These are phyloP conservation scores for Encarsia formosa DNA, from an alignment of 2,888 invertebrate species.

Conservation along the genomic window DNA sequence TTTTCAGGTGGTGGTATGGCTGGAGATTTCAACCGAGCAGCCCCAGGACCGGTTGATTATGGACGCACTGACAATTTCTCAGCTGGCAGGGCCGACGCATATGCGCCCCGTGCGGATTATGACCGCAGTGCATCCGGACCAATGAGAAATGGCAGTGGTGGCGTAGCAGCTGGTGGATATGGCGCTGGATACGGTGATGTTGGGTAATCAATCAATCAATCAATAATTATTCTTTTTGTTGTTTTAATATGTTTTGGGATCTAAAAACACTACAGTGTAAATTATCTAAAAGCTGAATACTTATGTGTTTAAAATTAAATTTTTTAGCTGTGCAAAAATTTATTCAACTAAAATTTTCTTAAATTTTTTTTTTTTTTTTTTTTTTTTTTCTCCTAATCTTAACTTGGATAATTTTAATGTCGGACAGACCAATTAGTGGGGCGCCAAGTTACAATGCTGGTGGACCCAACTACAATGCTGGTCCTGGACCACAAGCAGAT, in stretches of 20 bases:
- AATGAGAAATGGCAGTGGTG: slow-evolving; percentile 48
- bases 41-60: slow-evolving; percentile 47
- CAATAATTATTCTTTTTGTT: no score
- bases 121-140: slow-evolving; percentile 47
- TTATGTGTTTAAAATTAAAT: background rate
- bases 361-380: background rate
- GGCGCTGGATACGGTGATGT: slow-evolving; percentile 47
- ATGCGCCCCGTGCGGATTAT: slow-evolving; percentile 46
- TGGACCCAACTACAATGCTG: slow-evolving; percentile 43
- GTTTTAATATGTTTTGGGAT: no score
- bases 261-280: no score
- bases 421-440: slow-evolving; percentile 45
- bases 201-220: no score
- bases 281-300: no score
- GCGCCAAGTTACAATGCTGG: slow-evolving; percentile 46
- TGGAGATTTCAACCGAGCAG: slow-evolving; percentile 46
- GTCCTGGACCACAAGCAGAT: slow-evolving; percentile 48
- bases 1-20: slow-evolving; percentile 45
- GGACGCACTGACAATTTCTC: slow-evolving; percentile 48
- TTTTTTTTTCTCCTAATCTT: background rate
- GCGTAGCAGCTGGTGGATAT: slow-evolving; percentile 44
- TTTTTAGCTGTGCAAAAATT: background rate
- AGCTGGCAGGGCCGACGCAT: slow-evolving; percentile 45
- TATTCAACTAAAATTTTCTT: background rate
- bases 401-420: slow-evolving; percentile 19